Evolutionary conservation across 2,888 invertebrate genomes (phyloP).

Genomic region (Schizaphis graminum): DNA sequence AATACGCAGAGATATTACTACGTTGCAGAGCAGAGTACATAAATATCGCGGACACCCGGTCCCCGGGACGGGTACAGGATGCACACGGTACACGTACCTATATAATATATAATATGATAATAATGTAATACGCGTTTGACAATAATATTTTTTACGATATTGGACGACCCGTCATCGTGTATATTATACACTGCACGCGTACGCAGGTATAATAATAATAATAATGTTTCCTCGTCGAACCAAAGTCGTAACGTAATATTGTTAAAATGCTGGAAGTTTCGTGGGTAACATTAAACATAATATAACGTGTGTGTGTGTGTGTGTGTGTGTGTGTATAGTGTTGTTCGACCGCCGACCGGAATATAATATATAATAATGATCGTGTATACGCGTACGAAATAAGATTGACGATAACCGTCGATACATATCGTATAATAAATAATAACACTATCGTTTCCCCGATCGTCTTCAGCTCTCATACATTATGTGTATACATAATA

Average conservation of each 20-base stretch:
- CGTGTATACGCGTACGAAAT: not conserved
- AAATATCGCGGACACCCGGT: slow-evolving; percentile 41
- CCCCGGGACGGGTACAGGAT: not conserved
- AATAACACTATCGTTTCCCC: slow-evolving; percentile 14
- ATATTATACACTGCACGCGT: not conserved
- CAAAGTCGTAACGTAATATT: not conserved
- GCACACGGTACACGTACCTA: not conserved
- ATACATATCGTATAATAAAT: not conserved
- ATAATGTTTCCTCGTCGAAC: slow-evolving; percentile 10
- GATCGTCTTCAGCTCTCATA: not conserved
- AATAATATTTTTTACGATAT: slow-evolving; percentile 31
- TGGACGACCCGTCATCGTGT: not conserved
- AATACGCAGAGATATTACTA: not conserved
- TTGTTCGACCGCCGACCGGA: not conserved
- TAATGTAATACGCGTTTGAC: not conserved
- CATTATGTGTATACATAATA: not conserved
- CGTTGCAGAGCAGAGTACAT: not conserved
- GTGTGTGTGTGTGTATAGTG: not conserved
- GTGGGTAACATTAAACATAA: not conserved
- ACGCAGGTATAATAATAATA: not conserved
- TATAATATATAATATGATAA: not conserved
- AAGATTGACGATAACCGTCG: slow-evolving; percentile 17
- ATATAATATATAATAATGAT: slow-evolving; percentile 10
- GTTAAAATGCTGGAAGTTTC: not conserved
- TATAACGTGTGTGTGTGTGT: not conserved